Conservation (phyloP, 2,888 invertebrate species). For the Cyrtodaria siliqua region DNA sequence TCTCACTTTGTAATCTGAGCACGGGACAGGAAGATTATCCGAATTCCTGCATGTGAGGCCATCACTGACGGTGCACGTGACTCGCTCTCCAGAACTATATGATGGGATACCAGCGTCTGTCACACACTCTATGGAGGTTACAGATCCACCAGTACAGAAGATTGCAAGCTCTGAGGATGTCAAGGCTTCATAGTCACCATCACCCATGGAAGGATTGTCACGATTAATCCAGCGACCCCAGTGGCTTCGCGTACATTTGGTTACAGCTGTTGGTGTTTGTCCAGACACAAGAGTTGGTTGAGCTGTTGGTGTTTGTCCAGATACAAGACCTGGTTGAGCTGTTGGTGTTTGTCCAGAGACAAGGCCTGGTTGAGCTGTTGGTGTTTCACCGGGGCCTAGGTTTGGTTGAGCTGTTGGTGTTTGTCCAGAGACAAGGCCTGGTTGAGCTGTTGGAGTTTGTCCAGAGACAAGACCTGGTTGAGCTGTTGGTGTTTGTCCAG, state of each 20-base stretch:
- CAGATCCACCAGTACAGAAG: conserved; percentile 74
- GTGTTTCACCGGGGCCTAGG: too few species aligned
- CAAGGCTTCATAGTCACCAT: conserved; percentile 71
- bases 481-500: too few species aligned
- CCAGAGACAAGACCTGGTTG: too few species aligned
- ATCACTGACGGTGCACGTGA: conserved; percentile 87
- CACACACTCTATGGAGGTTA: conserved; percentile 79
- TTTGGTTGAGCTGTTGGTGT: too few species aligned
- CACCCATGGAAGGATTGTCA: conserved; percentile 70
- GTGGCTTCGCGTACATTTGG: conserved; percentile 47
- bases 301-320: too few species aligned
- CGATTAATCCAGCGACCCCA: conserved; percentile 76
- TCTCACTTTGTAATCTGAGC: conserved; percentile 82
- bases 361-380: too few species aligned
- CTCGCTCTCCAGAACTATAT: conserved; percentile 70
- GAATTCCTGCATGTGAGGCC: conserved; percentile 90
- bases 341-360: too few species aligned
- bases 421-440: too few species aligned
- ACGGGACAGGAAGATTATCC: conserved; percentile 71
- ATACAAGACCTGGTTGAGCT: too few species aligned
- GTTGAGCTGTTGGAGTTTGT: too few species aligned
- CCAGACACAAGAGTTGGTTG: too few species aligned
- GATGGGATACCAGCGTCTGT: conserved; percentile 68
- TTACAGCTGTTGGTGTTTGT: too few species aligned
- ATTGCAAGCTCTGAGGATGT: conserved; percentile 55